phyloP scores from a whole-genome alignment of 2,888 invertebrate genomes.

The Trachelus stipa region DNA sequence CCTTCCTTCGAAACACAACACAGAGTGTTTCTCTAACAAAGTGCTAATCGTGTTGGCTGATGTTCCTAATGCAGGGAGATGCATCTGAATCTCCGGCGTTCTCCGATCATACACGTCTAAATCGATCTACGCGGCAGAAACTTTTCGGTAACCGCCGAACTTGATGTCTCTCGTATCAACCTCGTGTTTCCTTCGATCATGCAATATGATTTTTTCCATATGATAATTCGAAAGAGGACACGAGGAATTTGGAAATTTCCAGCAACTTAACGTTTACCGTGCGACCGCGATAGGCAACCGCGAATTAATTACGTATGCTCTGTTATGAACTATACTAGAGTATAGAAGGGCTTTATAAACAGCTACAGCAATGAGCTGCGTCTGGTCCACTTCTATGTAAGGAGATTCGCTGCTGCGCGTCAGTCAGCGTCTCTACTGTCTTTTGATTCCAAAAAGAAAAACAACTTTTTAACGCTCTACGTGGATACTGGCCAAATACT shows the following conservation, averaged over 20 bases:
- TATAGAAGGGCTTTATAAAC: slow-evolving; percentile 23
- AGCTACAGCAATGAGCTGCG: slow-evolving; percentile 14
- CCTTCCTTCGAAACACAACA: no score
- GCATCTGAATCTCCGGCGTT: slow-evolving; percentile 16
- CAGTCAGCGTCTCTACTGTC: not conserved
- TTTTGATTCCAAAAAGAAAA: not conserved
- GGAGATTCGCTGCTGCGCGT: slow-evolving; percentile 14
- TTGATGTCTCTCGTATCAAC: not conserved
- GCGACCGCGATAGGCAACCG: not conserved
- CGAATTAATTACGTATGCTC: slow-evolving; percentile 19
- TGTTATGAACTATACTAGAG: slow-evolving; percentile 23
- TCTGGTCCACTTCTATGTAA: slow-evolving; percentile 27
- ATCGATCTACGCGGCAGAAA: not conserved
- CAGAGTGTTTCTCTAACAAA: no score
- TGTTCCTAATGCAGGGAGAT: no score
- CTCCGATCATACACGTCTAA: not conserved
- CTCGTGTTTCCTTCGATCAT: not conserved
- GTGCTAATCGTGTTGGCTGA: no score
- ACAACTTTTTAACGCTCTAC: not conserved
- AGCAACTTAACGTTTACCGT: not conserved
- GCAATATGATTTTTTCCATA: not conserved
- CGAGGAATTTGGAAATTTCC: not conserved
- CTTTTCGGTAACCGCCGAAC: not conserved
- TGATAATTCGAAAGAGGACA: not conserved
- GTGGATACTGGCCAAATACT: slow-evolving; percentile 7